Evolutionary conservation across 2,888 invertebrate genomes (phyloP), one percentile per base, ranked within the genome.

Genomic region (Zaprionus lineosus): DNA sequence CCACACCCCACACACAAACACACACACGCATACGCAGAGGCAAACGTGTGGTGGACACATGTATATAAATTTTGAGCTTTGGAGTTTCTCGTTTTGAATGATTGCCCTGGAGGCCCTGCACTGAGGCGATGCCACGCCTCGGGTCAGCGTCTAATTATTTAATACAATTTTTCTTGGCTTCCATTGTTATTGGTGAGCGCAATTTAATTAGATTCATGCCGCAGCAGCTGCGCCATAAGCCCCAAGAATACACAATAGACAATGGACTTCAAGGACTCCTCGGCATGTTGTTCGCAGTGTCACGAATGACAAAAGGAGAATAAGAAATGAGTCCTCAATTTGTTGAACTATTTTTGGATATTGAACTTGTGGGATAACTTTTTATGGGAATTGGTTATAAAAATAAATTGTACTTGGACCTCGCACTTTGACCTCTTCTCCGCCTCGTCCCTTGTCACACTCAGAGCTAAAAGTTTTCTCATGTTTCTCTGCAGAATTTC

Each of bases 81-180:
- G 16, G 15, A 40, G 34, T 28, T 62, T 41, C 28, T 19, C 62
- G 14, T 28, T 61, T 47, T 46, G 47, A 72, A 39, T 55, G 47
- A 52, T 58, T 61, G 43, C 52, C 4, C n/a, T 21, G 18, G 7
- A 9, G 26, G 41, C 36, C 34, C 33, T n/a, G n/a, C n/a, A 16
- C 46, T 57, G 26, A 9, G 34, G 24, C 24, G 24, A 8, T 8
- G 7, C 18, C 12, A 24, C 14, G 31, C 33, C 52, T 48, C 28
- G 26, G 66, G 59, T 67, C 78, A 62, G 14, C 43, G 50, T 33
- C 69, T 74, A 83, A 83, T 83, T 79, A 69, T 72, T 59, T 81
- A 67, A 83, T 72, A 79, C 65, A 76, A 83, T 83, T 79, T 75
- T 26, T 21, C 19, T 9, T 36, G 33, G 51, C 53, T 39, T 56